Evolutionary conservation across 2,113 vertebrate species (phyloP).

Genomic region (Paratilapia polleni): DNA sequence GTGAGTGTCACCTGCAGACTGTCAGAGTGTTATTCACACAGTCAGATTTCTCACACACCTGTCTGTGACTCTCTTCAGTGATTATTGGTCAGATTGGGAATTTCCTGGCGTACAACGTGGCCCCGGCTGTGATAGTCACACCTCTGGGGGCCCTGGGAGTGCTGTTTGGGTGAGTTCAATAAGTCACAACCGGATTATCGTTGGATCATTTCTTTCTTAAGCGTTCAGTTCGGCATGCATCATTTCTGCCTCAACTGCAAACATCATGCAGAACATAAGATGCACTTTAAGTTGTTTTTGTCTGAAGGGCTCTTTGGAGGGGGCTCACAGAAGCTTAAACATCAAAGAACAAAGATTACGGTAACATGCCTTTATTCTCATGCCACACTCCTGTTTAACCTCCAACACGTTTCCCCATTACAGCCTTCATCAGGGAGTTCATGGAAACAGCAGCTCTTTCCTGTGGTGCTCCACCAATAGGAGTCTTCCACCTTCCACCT

Average conservation of each 20-base stretch:
- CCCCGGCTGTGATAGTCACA: conserved; percentile 93
- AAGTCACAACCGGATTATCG: too few relatives aligned
- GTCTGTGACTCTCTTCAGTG: conserved; percentile 79
- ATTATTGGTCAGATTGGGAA: conserved; percentile 94
- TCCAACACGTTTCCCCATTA: too few relatives aligned
- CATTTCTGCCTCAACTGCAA: not conserved
- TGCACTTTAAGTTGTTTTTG: too few relatives aligned
- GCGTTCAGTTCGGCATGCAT: not conserved
- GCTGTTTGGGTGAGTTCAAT: conserved; percentile 89
- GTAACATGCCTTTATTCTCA: too few relatives aligned
- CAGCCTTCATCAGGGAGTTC: too few relatives aligned
- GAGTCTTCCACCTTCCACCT: too few relatives aligned
- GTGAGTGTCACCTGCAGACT: conserved; percentile 82
- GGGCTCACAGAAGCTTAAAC: too few relatives aligned
- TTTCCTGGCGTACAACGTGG: conserved; percentile 93
- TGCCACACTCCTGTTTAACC: too few relatives aligned
- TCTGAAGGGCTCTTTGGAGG: too few relatives aligned
- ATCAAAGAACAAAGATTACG: too few relatives aligned
- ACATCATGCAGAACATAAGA: not conserved
- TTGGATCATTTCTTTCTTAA: not conserved
- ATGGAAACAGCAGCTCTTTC: too few relatives aligned
- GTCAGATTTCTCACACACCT: not conserved
- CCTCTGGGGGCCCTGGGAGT: conserved; percentile 95
- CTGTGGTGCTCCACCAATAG: too few relatives aligned
- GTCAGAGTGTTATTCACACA: not conserved